A percentile compares a stretch with the other conserved stretches of the same genome.
Evolutionary conservation across 2,113 vertebrate genomes (phyloP).

Genomic region (Stomatorhinus ivindoensis): DNA sequence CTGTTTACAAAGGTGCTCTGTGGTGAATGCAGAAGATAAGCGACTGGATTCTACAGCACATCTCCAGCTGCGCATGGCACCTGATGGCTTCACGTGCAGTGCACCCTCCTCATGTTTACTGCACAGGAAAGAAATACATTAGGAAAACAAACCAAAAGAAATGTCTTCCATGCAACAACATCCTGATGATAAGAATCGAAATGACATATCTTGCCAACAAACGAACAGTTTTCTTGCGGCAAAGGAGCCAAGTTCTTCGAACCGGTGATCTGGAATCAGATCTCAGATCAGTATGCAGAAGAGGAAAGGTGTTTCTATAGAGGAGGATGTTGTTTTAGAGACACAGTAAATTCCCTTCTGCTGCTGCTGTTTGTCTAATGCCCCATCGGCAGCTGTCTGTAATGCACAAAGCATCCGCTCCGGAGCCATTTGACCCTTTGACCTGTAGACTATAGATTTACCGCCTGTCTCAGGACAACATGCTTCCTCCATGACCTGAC

Average conservation of each 20-base stretch:
- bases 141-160: constrained; percentile 46
- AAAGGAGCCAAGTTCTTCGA: not conserved
- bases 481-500: not conserved
- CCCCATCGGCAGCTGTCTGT: not conserved
- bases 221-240: constrained; percentile 29
- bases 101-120: constrained; percentile 43
- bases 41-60: constrained; percentile 54
- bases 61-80: constrained; percentile 48
- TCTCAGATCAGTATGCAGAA: not conserved
- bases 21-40: constrained; percentile 45
- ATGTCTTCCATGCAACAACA: constrained; percentile 44
- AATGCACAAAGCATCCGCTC: not conserved
- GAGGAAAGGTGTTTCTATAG: constrained; percentile 1
- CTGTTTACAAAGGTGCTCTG: constrained; percentile 50
- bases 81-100: constrained; percentile 27
- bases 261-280: not conserved
- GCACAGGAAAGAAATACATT: constrained; percentile 42
- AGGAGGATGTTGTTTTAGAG: not conserved
- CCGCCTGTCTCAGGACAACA: not conserved
- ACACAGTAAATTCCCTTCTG: not conserved
- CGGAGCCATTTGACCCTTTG: not conserved
- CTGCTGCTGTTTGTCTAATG: not conserved
- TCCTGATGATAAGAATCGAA: constrained; percentile 46
- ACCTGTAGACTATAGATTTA: not conserved
- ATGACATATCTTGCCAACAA: constrained; percentile 29